These are phyloP conservation scores for Erpobdella octoculata DNA, from an alignment of 2,888 invertebrate species.

Conservation along the genomic window DNA sequence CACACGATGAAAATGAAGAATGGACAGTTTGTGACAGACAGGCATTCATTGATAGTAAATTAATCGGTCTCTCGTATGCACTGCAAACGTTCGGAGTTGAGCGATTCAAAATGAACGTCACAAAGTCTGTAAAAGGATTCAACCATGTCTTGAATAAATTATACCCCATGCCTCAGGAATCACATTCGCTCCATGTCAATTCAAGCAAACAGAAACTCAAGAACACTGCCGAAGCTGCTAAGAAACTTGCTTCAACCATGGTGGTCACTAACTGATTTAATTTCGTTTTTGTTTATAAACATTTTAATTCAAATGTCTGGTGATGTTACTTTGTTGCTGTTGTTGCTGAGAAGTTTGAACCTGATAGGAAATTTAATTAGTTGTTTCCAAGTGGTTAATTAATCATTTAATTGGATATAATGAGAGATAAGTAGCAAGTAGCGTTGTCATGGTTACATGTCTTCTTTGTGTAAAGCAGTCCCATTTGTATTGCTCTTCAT, in stretches of 20 bases:
- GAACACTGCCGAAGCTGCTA: slow-evolving; percentile 34
- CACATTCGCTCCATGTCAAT: slow-evolving; percentile 19
- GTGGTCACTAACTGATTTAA: no score
- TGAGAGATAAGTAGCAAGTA: no score
- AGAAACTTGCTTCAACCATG: slow-evolving; percentile 32
- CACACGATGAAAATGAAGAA: slow-evolving; percentile 62
- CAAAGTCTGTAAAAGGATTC: slow-evolving; percentile 75
- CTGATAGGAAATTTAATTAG: no score
- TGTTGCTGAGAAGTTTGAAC: no score
- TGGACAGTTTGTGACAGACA: slow-evolving; percentile 72
- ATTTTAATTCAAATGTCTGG: no score
- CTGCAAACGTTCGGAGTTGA: slow-evolving; percentile 83
- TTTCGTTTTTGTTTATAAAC: no score
- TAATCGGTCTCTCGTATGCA: slow-evolving; percentile 76
- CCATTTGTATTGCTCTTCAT: no score
- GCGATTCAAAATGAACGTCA: slow-evolving; percentile 76
- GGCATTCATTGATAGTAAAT: slow-evolving; percentile 81
- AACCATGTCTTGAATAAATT: slow-evolving; percentile 61
- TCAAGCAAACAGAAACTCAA: slow-evolving; percentile 33
- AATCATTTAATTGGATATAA: no score
- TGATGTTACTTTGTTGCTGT: no score
- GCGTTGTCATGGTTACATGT: no score
- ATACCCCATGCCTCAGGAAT: slow-evolving; percentile 21
- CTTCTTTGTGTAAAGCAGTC: no score
- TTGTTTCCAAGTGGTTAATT: no score